These are phyloP conservation scores for Alosa alosa DNA, from an alignment of 2,113 vertebrate species.

Conservation along the genomic window DNA sequence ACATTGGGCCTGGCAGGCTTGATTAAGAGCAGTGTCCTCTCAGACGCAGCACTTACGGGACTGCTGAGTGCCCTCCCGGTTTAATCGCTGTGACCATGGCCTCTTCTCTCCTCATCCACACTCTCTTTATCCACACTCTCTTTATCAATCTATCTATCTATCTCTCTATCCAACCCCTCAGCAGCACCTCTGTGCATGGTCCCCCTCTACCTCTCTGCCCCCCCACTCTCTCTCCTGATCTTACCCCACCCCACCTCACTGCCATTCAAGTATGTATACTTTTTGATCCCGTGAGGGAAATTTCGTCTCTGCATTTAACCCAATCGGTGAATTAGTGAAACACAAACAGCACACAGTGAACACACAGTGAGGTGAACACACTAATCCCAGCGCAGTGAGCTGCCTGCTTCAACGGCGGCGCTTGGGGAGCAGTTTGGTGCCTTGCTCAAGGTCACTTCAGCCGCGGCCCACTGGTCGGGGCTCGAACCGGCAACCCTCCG, in stretches of 20 bases:
- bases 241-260: neutral
- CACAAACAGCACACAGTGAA: too few species aligned
- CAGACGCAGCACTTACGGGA: neutral
- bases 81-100: neutral
- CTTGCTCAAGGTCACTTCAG: too few species aligned
- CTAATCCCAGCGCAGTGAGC: too few species aligned
- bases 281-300: too few species aligned
- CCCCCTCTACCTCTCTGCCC: neutral
- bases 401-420: too few species aligned
- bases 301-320: too few species aligned
- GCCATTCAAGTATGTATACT: too few species aligned
- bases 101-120: neutral
- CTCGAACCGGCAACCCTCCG: too few species aligned
- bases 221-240: neutral
- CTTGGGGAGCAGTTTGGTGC: too few species aligned
- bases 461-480: too few species aligned
- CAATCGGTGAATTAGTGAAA: too few species aligned
- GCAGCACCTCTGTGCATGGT: neutral
- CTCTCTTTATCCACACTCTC: neutral
- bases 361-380: too few species aligned
- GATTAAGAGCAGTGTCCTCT: slow-evolving; percentile 4
- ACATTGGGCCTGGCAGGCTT: neutral
- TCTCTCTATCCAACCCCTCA: neutral
- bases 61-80: neutral
- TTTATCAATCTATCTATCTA: neutral